These are phyloP conservation scores for Artibeus jamaicensis DNA, from an alignment of 2,797 vertebrate genomes.

Conservation along the genomic window DNA sequence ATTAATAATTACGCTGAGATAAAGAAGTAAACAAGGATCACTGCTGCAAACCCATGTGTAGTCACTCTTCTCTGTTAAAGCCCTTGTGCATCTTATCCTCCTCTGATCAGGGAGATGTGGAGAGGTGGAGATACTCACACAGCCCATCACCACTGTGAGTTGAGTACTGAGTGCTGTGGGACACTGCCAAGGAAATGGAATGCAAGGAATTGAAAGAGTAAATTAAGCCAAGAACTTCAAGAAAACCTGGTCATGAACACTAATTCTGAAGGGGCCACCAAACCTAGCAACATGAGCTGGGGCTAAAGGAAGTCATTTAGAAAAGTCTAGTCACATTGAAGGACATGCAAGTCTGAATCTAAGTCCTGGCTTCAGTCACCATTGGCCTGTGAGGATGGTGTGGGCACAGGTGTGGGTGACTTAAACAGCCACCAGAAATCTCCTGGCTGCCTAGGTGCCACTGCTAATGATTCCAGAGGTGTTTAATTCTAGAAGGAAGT, in stretches of 20 bases:
- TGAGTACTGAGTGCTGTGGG: not conserved
- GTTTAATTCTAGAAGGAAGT: slow-evolving; percentile 51
- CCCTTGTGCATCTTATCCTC: not conserved
- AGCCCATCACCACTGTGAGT: not conserved
- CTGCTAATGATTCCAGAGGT: not conserved
- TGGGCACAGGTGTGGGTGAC: not conserved
- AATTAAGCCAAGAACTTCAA: not conserved
- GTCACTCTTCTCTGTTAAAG: not conserved
- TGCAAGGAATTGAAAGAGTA: not conserved
- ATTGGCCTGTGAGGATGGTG: not conserved
- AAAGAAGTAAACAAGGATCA: not conserved
- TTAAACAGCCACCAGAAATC: not conserved
- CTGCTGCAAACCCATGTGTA: not conserved
- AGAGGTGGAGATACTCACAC: not conserved
- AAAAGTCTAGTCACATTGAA: not conserved
- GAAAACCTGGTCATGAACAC: not conserved
- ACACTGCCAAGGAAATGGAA: not conserved
- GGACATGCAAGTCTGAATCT: too few species aligned
- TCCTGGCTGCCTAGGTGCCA: not conserved
- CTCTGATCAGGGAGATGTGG: not conserved
- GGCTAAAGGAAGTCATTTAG: not conserved
- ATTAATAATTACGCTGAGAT: not conserved
- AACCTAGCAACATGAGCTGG: not conserved
- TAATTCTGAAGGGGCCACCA: not conserved
- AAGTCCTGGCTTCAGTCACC: not conserved